phyloP scores from a whole-genome alignment of 1,140 invertebrate genomes.

The Drosophila elegans region DNA sequence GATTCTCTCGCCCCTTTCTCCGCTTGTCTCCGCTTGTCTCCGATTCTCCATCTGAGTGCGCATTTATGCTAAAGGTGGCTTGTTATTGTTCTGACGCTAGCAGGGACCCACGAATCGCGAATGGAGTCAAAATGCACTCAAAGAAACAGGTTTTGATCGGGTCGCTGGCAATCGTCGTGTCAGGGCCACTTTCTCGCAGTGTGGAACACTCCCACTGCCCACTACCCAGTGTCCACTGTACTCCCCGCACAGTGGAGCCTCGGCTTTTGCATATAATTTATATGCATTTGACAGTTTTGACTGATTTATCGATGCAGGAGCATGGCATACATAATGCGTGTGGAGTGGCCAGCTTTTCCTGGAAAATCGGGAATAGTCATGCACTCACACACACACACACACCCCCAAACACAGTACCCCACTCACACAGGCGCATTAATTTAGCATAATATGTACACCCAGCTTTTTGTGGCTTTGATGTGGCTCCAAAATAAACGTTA shows the following conservation, averaged over 20 bases:
- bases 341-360: constrained; percentile 63
- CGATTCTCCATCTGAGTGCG: constrained; percentile 20
- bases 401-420: constrained; percentile 22
- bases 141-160: neutral
- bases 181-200: constrained; percentile 7
- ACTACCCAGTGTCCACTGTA: constrained; percentile 44
- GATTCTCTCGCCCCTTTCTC: neutral
- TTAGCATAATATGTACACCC: constrained; percentile 67
- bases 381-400: constrained; percentile 39
- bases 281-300: constrained; percentile 83
- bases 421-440: constrained; percentile 43
- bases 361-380: constrained; percentile 77
- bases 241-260: constrained; percentile 53
- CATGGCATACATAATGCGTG: constrained; percentile 81
- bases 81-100: constrained; percentile 73
- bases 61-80: constrained; percentile 80
- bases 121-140: constrained; percentile 11
- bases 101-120: constrained; percentile 18
- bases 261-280: constrained; percentile 77
- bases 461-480: constrained; percentile 14
- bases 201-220: constrained; percentile 33
- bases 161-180: too few species aligned
- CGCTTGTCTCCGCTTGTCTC: neutral
- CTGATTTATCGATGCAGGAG: constrained; percentile 81
- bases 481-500: neutral